These are phyloP conservation scores for Ferrisia virgata DNA, from an alignment of 2,888 invertebrate species.

Conservation along the genomic window DNA sequence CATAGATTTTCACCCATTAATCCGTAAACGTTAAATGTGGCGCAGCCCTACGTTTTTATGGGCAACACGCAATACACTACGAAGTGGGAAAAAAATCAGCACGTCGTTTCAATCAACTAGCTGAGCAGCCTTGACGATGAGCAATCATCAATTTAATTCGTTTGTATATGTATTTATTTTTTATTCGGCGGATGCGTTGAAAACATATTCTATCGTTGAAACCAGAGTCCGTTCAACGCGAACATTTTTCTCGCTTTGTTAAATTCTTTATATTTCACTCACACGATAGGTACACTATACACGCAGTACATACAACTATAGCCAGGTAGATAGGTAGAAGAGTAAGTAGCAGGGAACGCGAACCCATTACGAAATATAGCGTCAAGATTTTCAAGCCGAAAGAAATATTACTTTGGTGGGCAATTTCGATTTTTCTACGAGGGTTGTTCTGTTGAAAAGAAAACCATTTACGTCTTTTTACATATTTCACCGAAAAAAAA, in stretches of 20 bases:
- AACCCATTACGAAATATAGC: constrained; percentile 3
- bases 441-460: neutral
- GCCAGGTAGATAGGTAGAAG: too few species aligned
- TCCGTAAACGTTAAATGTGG: neutral
- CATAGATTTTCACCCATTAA: neutral
- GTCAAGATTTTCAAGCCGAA: neutral
- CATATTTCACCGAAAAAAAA: neutral
- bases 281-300: neutral
- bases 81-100: neutral
- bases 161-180: neutral
- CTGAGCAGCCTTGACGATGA: neutral
- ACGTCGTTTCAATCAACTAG: neutral
- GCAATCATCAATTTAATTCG: constrained; percentile 26
- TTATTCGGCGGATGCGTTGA: neutral
- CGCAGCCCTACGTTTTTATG: neutral
- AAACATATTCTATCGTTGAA: neutral
- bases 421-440: neutral
- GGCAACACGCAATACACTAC: neutral
- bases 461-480: neutral
- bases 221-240: neutral
- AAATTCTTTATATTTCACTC: constrained; percentile 20
- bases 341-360: too few species aligned
- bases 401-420: constrained; percentile 1
- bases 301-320: neutral
- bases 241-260: constrained; percentile 30